Conservation (phyloP, 2,888 invertebrate species). For the Lepidonotus clava region DNA sequence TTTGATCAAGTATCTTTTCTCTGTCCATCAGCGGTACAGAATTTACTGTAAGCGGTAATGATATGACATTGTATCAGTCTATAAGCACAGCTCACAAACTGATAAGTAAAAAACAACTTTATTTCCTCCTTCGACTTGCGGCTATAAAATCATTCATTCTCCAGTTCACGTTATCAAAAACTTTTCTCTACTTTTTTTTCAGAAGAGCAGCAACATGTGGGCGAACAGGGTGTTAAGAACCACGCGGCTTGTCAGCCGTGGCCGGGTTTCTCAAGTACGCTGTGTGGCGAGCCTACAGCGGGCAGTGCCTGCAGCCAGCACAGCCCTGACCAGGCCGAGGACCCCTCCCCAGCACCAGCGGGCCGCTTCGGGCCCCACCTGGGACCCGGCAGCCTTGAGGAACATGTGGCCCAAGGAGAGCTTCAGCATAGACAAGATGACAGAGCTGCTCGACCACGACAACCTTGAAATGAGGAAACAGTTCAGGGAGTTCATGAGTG, state of each 20-base stretch:
- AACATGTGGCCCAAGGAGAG: slow-evolving; percentile 6
- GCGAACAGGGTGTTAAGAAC: background rate
- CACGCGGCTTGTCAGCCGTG: background rate
- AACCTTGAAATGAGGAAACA: slow-evolving; percentile 67
- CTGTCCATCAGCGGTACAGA: too few species aligned
- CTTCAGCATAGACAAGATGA: slow-evolving; percentile 64
- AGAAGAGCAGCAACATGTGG: background rate
- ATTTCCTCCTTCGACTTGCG: too few species aligned
- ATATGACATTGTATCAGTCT: too few species aligned
- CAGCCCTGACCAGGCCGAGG: background rate
- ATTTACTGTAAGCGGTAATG: too few species aligned
- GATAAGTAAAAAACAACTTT: too few species aligned
- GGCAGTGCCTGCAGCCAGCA: background rate
- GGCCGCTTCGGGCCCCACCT: background rate
- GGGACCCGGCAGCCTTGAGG: slow-evolving; percentile 41
- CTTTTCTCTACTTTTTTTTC: too few species aligned
- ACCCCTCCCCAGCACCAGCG: background rate
- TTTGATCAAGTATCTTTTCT: too few species aligned
- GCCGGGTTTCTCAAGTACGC: background rate
- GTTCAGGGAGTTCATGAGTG: slow-evolving; percentile 63
- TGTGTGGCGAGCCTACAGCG: background rate
- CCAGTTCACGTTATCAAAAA: too few species aligned
- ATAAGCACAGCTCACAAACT: too few species aligned
- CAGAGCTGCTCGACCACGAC: slow-evolving; percentile 66
- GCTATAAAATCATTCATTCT: too few species aligned